Conservation (phyloP, 2,113 vertebrate genomes). For the Rhodinocichla rosea region DNA sequence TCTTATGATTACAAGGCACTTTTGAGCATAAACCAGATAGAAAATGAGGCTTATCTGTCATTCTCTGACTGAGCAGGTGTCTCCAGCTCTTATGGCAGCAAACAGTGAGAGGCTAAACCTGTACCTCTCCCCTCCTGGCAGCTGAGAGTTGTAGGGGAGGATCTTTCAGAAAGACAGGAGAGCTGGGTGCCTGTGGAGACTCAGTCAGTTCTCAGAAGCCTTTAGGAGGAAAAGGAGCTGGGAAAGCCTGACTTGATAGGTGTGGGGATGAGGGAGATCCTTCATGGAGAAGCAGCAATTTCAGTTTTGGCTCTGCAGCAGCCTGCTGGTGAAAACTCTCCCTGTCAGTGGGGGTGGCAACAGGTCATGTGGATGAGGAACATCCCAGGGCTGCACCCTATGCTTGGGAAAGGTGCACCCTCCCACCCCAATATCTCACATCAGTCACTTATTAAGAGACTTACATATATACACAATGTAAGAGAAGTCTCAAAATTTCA, state of each 20-base stretch:
- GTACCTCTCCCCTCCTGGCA: background rate
- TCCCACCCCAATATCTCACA: background rate
- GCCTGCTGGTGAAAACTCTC: background rate
- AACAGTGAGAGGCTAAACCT: background rate
- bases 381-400: background rate
- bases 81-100: background rate
- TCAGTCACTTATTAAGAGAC: background rate
- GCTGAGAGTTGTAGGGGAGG: background rate
- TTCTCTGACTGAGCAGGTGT: background rate
- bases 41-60: background rate
- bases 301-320: background rate
- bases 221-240: background rate
- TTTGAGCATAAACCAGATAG: background rate
- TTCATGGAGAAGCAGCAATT: background rate
- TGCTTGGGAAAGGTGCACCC: accelerated
- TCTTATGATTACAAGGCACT: background rate
- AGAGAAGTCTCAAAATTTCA: background rate
- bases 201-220: background rate
- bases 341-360: accelerated
- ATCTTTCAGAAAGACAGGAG: background rate
- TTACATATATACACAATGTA: background rate
- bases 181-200: background rate
- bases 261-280: background rate
- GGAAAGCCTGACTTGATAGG: background rate
- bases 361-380: background rate